Base-by-base conservation (phyloP, 2,113 vertebrate genomes). In the Megaceryle maxima region DNA sequence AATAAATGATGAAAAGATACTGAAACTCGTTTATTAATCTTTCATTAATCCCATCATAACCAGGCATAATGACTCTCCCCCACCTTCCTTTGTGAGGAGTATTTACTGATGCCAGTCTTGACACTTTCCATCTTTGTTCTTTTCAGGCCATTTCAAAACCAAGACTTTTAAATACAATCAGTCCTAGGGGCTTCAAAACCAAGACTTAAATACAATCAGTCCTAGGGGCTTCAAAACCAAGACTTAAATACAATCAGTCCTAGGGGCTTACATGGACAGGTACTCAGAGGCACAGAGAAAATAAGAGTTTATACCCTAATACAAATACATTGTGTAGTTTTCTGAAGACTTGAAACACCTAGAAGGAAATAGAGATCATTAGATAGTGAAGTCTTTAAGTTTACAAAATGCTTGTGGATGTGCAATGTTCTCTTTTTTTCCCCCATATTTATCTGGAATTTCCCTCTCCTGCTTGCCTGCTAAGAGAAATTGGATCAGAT, bases 121-220 rank as follows among this genome's bases (percentile, higher is more conserved):
- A 93, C 56, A 56, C 72, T 90, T 90, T 75, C 44, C 46, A 37
- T 88, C 60, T 93, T 81, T 81, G 31, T 90, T 95, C 51, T 96
- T 96, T 83, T 83, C 70, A 70, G 16, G 33, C 29, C 33, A 41
- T 68, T 90, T 93, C 67, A 92, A 94, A 88, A 2, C 31, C 60
- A 78, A 68, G 43, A 39, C 24, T 74, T 87, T 70, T 31, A 81
- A 83, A 92, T 56, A 28, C 75, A 55, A 43, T 87, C 25, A 74
- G 0, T 29, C 87, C 48, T 33, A 16, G 72, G 68, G 33, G 25
- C 37, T 92, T 67, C 67, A 92, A 94, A 88, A 2, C 31, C 60
- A 78, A 68, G 43, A 39, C 24, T 74, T 87, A 81, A 83, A 92
- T 56, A 28, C 75, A 55, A 43, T 87, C 25, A 74, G n/a, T n/a